Conservation (phyloP, 2,797 vertebrate species). For the Benthosema pterotum region DNA sequence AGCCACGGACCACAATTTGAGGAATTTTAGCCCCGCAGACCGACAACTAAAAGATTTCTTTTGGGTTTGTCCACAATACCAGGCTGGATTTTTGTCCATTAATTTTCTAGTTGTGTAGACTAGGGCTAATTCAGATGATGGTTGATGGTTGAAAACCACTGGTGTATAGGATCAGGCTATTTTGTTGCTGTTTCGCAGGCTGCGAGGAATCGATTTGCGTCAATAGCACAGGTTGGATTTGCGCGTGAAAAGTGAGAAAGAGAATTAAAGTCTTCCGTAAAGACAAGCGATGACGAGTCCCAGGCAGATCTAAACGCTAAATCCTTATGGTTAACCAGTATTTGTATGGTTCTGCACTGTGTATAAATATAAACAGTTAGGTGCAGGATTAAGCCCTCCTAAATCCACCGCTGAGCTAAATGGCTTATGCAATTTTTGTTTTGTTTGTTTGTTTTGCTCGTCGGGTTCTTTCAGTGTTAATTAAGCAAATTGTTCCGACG, state of each 20-base stretch:
- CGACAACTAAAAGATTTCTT: no score
- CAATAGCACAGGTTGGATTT: constrained; percentile 57
- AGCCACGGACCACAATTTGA: no score
- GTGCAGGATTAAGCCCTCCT: constrained; percentile 64
- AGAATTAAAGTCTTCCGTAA: constrained; percentile 5
- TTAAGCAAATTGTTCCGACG: constrained; percentile 72
- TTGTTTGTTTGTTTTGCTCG: constrained; percentile 68
- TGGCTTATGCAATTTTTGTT: constrained; percentile 71
- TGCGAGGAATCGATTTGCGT: constrained; percentile 67
- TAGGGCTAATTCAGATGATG: no score
- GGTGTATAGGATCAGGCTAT: constrained; percentile 26
- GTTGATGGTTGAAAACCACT: no score
- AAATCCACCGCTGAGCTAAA: constrained; percentile 74
- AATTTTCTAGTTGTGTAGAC: no score
- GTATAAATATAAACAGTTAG: constrained; percentile 75
- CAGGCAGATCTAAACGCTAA: constrained; percentile 53
- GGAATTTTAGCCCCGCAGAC: no score
- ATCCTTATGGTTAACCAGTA: constrained; percentile 55
- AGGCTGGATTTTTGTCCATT: no score
- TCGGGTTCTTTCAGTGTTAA: constrained; percentile 50
- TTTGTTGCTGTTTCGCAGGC: constrained; percentile 18
- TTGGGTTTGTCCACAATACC: no score
- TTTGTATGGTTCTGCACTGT: constrained; percentile 56
- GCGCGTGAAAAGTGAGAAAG: constrained; percentile 52
- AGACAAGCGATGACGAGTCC: not conserved